phyloP scores from a whole-genome alignment of 2,797 vertebrate species.

The Onychomys arenicola region DNA sequence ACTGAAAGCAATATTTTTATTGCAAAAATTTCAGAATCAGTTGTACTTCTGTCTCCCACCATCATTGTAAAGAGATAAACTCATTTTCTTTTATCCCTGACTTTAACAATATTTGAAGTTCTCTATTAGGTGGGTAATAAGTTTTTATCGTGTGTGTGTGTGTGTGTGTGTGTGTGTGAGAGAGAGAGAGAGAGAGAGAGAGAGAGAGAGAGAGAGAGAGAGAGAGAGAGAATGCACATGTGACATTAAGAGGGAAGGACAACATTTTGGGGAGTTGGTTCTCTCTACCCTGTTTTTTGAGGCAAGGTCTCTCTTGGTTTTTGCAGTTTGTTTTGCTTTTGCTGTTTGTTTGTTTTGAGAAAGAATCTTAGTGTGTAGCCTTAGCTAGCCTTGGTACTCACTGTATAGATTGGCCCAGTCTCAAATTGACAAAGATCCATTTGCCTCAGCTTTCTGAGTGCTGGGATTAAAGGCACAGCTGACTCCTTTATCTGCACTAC shows the following conservation, averaged over 20 bases:
- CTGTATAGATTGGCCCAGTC: neutral
- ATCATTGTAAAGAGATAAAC: neutral
- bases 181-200: no score
- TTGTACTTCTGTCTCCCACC: neutral
- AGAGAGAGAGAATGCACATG: neutral
- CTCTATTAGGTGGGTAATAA: neutral
- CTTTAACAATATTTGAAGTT: conserved; percentile 7
- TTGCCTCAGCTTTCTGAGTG: neutral
- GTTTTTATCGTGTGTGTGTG: neutral
- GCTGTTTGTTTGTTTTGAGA: neutral
- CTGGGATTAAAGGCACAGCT: neutral
- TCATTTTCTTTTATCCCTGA: neutral
- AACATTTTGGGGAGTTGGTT: neutral
- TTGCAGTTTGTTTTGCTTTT: neutral
- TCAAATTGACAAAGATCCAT: neutral
- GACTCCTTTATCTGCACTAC: neutral
- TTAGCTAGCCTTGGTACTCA: neutral
- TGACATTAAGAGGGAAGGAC: neutral
- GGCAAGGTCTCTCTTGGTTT: neutral
- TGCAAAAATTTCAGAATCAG: conserved; percentile 18
- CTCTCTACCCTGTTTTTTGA: neutral
- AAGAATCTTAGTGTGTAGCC: neutral
- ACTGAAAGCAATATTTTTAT: neutral
- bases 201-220: no score
- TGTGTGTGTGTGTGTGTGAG: neutral